These are phyloP conservation scores for Isichthys henryi DNA, from an alignment of 2,113 vertebrate genomes.

Conservation along the genomic window DNA sequence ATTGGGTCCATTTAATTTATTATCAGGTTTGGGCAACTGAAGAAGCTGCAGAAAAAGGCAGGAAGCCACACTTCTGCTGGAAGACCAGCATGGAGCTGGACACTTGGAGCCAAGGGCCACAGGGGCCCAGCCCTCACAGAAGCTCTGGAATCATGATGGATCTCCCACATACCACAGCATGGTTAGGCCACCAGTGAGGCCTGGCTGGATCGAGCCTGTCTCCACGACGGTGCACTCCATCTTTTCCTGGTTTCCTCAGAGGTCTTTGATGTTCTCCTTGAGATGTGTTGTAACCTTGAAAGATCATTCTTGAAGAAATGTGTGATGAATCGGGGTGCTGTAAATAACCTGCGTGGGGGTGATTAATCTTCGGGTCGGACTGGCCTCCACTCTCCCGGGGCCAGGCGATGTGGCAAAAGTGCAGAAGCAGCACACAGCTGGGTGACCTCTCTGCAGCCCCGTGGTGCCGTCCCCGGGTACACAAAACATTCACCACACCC, in stretches of 20 bases:
- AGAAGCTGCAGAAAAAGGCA: neutral
- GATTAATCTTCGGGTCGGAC: constrained; percentile 37
- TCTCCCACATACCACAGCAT: neutral
- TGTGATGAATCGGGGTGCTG: constrained; percentile 47
- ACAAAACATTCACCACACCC: neutral
- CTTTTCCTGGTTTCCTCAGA: neutral
- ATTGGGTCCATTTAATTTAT: neutral
- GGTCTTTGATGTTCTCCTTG: constrained; percentile 14
- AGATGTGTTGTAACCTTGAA: constrained; percentile 43
- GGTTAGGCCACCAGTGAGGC: neutral
- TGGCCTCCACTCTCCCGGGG: constrained; percentile 24
- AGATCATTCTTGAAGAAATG: constrained; percentile 36
- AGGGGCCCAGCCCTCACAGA: neutral
- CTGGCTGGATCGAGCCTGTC: neutral
- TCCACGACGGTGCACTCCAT: neutral
- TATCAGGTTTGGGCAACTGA: neutral
- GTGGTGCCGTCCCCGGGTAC: neutral
- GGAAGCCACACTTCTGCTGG: neutral
- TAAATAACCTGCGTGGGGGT: constrained; percentile 41
- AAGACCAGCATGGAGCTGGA: neutral
- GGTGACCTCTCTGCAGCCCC: constrained; percentile 38
- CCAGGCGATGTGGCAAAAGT: constrained; percentile 24
- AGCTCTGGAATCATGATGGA: neutral
- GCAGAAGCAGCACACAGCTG: constrained; percentile 23
- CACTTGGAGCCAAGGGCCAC: neutral